These are phyloP conservation scores for Sisor rabdophorus DNA, from an alignment of 2,113 vertebrate genomes.

Conservation along the genomic window DNA sequence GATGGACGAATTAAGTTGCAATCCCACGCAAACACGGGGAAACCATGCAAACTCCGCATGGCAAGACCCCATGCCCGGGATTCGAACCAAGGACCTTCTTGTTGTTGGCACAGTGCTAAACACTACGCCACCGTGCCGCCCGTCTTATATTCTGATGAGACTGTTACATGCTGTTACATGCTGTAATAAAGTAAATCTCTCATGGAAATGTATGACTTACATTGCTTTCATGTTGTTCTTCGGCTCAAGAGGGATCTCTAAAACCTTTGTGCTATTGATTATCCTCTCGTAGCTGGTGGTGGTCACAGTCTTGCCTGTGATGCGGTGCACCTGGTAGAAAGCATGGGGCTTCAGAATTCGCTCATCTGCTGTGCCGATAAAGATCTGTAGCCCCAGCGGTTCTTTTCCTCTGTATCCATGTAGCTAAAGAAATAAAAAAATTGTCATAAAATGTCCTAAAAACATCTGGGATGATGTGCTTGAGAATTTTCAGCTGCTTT, in stretches of 20 bases:
- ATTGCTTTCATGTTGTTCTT: constrained; percentile 98
- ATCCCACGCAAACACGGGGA: no score
- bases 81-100: no score
- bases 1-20: no score
- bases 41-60: no score
- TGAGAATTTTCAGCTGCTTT: no score
- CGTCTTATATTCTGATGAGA: no score
- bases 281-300: constrained; percentile 97
- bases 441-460: no score
- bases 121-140: no score
- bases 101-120: background rate
- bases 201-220: constrained; percentile 67
- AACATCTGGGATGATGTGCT: no score
- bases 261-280: constrained; percentile 87
- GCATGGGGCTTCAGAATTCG: constrained; percentile 95
- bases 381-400: constrained; percentile 92
- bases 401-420: constrained; percentile 94
- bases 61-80: no score
- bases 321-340: constrained; percentile 98
- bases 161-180: background rate
- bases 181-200: background rate
- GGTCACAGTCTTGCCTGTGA: constrained; percentile 94
- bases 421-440: constrained; percentile 68
- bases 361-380: constrained; percentile 95
- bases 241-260: constrained; percentile 93